These are phyloP conservation scores for Stigmatopora argus DNA, from an alignment of 2,113 vertebrate genomes.

Conservation along the genomic window DNA sequence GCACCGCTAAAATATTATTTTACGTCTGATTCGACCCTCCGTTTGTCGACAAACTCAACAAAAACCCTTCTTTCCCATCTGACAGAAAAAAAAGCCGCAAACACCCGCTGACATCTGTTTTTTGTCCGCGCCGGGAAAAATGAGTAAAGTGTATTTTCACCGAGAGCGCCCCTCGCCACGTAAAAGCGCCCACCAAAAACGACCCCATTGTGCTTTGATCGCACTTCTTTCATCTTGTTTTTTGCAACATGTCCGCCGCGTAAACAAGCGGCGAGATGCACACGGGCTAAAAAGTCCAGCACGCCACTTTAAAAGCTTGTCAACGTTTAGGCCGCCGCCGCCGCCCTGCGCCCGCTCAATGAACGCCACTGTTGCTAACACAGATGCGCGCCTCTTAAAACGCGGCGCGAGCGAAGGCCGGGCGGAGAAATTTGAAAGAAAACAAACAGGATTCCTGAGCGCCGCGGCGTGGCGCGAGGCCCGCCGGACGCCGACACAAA, in stretches of 20 bases:
- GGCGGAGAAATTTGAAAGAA: slow-evolving; percentile 71
- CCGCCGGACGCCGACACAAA: slow-evolving; percentile 66
- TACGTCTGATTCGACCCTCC: slow-evolving; percentile 1
- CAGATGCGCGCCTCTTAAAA: slow-evolving; percentile 47
- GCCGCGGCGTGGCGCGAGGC: slow-evolving; percentile 63
- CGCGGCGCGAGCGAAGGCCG: slow-evolving; percentile 11
- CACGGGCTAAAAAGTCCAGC: slow-evolving; percentile 22
- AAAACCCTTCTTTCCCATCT: background rate
- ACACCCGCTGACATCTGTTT: slow-evolving; percentile 3
- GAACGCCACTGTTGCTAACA: slow-evolving; percentile 56
- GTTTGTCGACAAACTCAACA: slow-evolving; percentile 4
- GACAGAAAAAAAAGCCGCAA: slow-evolving; percentile 2
- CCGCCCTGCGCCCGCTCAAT: slow-evolving; percentile 53
- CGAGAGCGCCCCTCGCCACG: too few species aligned
- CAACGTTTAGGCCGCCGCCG: slow-evolving; percentile 47
- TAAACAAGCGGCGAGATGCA: slow-evolving; percentile 24
- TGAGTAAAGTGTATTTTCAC: background rate
- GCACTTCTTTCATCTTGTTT: background rate
- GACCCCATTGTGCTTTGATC: background rate
- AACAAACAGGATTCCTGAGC: slow-evolving; percentile 76
- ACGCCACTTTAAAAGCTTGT: slow-evolving; percentile 55
- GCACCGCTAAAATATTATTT: slow-evolving; percentile 5
- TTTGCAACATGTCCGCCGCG: slow-evolving; percentile 10
- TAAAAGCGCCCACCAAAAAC: background rate
- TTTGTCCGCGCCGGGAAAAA: background rate